phyloP scores from a whole-genome alignment of 2,797 vertebrate species.

The Anomalospiza imberbis region DNA sequence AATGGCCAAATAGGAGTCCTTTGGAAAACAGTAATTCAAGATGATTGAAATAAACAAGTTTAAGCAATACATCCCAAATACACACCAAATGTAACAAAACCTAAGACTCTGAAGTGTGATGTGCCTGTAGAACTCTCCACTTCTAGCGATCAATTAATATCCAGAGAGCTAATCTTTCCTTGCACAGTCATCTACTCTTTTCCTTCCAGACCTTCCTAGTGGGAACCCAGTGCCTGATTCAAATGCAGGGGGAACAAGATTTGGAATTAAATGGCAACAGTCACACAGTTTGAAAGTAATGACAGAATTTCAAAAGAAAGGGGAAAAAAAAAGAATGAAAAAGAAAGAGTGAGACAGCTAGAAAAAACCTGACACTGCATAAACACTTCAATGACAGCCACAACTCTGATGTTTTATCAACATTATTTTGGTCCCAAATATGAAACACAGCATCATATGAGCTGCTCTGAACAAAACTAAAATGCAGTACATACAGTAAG shows the following conservation, averaged over 20 bases:
- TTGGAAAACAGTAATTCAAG: background rate
- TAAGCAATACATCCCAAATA: background rate
- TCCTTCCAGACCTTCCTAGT: background rate
- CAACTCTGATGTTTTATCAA: background rate
- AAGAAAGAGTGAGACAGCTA: background rate
- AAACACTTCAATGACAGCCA: background rate
- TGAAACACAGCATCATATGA: background rate
- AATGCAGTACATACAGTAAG: background rate
- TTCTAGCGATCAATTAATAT: background rate
- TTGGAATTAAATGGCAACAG: background rate
- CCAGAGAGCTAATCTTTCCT: background rate
- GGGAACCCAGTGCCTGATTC: background rate
- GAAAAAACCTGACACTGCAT: background rate
- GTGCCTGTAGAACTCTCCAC: background rate
- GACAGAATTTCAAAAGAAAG: background rate
- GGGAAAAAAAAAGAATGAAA: background rate
- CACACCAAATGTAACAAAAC: background rate
- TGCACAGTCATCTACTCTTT: background rate
- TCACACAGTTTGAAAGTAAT: background rate
- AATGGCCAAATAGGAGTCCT: rapidly evolving
- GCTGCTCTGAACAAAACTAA: background rate
- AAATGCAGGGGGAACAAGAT: background rate
- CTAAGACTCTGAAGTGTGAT: background rate
- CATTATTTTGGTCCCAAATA: background rate
- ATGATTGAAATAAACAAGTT: background rate